These are phyloP conservation scores for Clamator glandarius DNA, from an alignment of 2,797 vertebrate species.

Conservation along the genomic window DNA sequence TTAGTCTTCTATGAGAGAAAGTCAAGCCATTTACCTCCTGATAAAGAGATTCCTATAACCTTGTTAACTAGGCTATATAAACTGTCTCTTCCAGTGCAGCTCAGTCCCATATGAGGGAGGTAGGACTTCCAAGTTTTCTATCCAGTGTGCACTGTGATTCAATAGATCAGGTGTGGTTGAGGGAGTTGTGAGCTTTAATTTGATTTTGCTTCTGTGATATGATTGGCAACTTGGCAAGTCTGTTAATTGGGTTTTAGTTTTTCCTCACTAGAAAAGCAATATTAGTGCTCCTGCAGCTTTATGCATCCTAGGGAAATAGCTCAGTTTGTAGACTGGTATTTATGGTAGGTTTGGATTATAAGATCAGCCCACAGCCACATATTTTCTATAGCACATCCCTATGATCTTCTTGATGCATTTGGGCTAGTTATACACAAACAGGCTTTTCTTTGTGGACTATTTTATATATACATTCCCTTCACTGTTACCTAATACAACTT, in stretches of 20 bases:
- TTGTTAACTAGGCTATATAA: background rate
- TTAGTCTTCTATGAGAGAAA: background rate
- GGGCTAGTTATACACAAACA: background rate
- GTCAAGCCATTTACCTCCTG: background rate
- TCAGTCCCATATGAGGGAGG: background rate
- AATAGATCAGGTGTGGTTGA: background rate
- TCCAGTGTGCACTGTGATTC: background rate
- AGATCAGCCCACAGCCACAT: accelerated
- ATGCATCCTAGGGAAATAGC: background rate
- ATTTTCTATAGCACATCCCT: background rate
- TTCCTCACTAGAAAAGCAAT: background rate
- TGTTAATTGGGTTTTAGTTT: background rate
- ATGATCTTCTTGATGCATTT: background rate
- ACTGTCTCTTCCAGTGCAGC: background rate
- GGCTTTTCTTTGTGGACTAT: background rate
- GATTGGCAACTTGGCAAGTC: background rate
- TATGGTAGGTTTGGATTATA: background rate
- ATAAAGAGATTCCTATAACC: background rate
- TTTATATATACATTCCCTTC: background rate
- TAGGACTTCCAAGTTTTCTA: background rate
- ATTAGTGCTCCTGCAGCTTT: background rate
- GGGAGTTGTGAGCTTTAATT: background rate
- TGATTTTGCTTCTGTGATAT: background rate
- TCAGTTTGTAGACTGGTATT: background rate
- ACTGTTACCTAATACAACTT: background rate